phyloP scores from a whole-genome alignment of 2,113 vertebrate genomes.

The Apus apus region DNA sequence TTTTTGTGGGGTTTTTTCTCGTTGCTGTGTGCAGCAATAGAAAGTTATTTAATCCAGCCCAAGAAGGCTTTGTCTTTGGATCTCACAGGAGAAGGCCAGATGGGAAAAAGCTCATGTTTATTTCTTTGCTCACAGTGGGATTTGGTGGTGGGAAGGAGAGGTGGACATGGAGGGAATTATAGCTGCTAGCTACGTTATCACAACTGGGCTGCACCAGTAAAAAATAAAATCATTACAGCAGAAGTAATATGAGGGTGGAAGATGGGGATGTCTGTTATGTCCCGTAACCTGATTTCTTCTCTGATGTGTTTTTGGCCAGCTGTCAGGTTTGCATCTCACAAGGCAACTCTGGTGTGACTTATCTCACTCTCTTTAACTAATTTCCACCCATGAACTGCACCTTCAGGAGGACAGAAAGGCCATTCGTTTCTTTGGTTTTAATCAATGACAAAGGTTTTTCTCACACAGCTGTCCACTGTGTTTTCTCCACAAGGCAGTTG shows the following conservation, averaged over 20 bases:
- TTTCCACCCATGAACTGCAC: neutral
- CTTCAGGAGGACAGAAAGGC: neutral
- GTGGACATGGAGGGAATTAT: rapidly evolving
- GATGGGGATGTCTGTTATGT: neutral
- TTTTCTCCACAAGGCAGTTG: neutral
- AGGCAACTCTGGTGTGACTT: neutral
- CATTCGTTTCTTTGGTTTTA: neutral
- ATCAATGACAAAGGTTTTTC: neutral
- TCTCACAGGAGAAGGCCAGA: neutral
- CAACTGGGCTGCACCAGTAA: neutral
- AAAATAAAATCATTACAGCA: neutral
- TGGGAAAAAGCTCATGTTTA: neutral
- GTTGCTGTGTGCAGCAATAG: neutral
- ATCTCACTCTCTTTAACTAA: neutral
- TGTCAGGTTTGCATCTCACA: neutral
- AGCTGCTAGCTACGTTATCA: neutral
- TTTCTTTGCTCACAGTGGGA: neutral
- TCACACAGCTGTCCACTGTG: neutral
- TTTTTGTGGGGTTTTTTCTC: neutral
- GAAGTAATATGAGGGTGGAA: neutral
- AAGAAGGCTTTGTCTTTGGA: neutral
- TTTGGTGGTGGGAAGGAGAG: neutral
- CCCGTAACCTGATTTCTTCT: neutral
- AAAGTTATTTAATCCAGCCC: neutral
- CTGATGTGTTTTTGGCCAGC: neutral